A percentile compares a stretch with the other conserved stretches of the same genome.
These are phyloP conservation scores for Euwallacea similis DNA, from an alignment of 1,140 invertebrate species.

Conservation along the genomic window DNA sequence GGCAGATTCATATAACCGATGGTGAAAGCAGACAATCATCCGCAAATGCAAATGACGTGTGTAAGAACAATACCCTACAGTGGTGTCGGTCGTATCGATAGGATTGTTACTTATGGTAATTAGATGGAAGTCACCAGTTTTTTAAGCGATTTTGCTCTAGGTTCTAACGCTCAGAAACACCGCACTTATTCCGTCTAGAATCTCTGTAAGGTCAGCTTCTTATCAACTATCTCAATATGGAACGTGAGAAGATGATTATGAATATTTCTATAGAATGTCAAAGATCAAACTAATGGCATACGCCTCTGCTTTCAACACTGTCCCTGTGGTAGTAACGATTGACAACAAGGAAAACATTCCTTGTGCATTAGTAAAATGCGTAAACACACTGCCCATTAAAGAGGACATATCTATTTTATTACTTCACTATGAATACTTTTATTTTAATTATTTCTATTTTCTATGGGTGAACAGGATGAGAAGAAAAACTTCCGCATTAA, in stretches of 20 bases:
- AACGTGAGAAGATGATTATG: neutral
- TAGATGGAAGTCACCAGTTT: neutral
- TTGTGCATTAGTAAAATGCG: conserved; percentile 28
- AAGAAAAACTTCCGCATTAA: too few relatives aligned
- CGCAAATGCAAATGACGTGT: conserved; percentile 26
- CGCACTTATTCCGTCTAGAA: neutral
- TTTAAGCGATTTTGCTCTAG: neutral
- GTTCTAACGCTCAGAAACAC: neutral
- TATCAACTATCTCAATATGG: neutral
- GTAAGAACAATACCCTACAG: conserved; percentile 28
- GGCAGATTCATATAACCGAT: conserved; percentile 35
- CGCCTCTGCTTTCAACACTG: neutral
- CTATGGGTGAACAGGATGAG: too few relatives aligned
- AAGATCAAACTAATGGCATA: neutral
- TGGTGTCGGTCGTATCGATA: conserved; percentile 7
- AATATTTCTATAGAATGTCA: neutral
- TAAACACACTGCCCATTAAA: conserved; percentile 10
- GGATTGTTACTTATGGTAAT: neutral
- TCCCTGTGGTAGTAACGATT: conserved; percentile 3
- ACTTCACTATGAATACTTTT: neutral
- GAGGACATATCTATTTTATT: neutral
- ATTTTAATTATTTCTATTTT: too few relatives aligned
- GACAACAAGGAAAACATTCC: conserved; percentile 32
- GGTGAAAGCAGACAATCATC: conserved; percentile 38
- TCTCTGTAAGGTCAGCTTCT: neutral